Evolutionary conservation across 2,888 invertebrate genomes (phyloP).

Genomic region (Epinotia nisella): DNA sequence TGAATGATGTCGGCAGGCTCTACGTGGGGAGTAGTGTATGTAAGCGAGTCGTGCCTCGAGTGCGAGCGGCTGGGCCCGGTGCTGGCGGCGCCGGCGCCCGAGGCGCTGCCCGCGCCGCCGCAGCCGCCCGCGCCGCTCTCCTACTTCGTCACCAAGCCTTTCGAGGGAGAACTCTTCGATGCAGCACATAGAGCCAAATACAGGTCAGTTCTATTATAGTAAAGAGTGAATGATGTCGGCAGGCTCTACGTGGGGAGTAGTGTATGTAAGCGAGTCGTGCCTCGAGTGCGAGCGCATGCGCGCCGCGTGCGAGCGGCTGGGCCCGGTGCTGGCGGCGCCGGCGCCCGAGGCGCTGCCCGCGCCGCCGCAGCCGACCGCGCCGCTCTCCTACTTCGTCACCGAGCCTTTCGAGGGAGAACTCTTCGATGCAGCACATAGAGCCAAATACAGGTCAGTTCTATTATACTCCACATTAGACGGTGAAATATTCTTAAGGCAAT

Average conservation of each 20-base stretch:
- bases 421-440: conserved; percentile 87
- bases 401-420: conserved; percentile 89
- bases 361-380: conserved; percentile 67
- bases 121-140: too few species aligned
- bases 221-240: conserved; percentile 50
- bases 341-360: conserved; percentile 71
- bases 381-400: conserved; percentile 85
- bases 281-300: conserved; percentile 81
- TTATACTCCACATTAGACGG: conserved; percentile 1
- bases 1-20: too few species aligned
- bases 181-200: too few species aligned
- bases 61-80: too few species aligned
- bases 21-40: too few species aligned
- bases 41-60: too few species aligned
- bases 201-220: too few species aligned
- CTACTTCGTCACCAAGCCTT: too few species aligned
- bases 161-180: too few species aligned
- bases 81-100: too few species aligned
- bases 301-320: conserved; percentile 79
- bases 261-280: conserved; percentile 79
- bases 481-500: conserved; percentile 10
- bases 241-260: conserved; percentile 76
- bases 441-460: conserved; percentile 73
- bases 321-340: conserved; percentile 75
- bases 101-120: too few species aligned